These are phyloP conservation scores for Cosmia trapezina DNA, from an alignment of 2,888 invertebrate genomes.

Conservation along the genomic window DNA sequence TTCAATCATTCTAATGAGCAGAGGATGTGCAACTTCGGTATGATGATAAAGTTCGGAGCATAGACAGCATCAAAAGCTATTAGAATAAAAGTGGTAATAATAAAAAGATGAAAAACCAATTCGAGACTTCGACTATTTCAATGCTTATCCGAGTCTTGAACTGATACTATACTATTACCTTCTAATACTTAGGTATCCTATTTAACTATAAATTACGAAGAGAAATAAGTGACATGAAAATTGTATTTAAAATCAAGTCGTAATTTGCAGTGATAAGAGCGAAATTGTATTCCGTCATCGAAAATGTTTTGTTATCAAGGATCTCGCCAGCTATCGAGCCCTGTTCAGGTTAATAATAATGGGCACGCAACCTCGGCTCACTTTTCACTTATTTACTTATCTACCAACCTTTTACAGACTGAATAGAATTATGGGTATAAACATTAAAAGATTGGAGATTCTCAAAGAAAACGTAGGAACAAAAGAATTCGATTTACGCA, in stretches of 20 bases:
- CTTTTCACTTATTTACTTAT: conserved; percentile 51
- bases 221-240: neutral
- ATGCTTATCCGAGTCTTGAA: neutral
- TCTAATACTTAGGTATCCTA: neutral
- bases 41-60: neutral
- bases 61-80: neutral
- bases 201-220: neutral
- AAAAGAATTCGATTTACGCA: neutral
- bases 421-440: conserved; percentile 36
- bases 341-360: conserved; percentile 70
- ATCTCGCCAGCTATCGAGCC: conserved; percentile 69
- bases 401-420: conserved; percentile 25
- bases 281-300: conserved; percentile 68
- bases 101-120: neutral
- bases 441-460: conserved; percentile 24
- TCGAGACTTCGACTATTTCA: neutral
- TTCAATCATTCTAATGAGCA: conserved; percentile 51
- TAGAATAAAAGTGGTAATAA: neutral
- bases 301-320: conserved; percentile 69
- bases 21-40: conserved; percentile 1
- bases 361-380: conserved; percentile 73
- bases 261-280: conserved; percentile 52
- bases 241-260: conserved; percentile 29
- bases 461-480: conserved; percentile 12
- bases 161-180: neutral